Evolutionary conservation across 2,888 invertebrate species (phyloP).

Genomic region (Trissolcus japonicus): DNA sequence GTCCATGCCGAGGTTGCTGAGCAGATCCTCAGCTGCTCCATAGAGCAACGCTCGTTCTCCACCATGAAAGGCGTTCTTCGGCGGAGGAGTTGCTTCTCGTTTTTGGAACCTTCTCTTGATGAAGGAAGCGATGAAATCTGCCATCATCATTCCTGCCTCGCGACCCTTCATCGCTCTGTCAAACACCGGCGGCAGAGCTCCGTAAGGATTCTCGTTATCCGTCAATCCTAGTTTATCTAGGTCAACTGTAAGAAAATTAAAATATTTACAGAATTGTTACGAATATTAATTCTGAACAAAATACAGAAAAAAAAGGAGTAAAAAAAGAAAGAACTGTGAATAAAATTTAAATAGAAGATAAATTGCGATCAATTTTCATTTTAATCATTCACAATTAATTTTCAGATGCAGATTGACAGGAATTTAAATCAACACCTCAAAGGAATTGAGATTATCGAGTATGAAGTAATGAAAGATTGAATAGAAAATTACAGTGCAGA

Average conservation of each 20-base stretch:
- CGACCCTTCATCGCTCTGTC: constrained; percentile 85
- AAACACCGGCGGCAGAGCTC: constrained; percentile 86
- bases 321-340: not conserved
- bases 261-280: not conserved
- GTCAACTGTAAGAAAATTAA: constrained; percentile 81
- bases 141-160: constrained; percentile 83
- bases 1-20: constrained; percentile 87
- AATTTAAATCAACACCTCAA: not conserved
- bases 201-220: constrained; percentile 92
- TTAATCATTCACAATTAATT: no score
- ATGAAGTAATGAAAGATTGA: constrained; percentile 5
- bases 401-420: no score
- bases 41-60: constrained; percentile 90
- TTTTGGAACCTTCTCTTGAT: constrained; percentile 80
- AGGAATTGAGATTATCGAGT: not conserved
- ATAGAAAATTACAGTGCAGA: not conserved
- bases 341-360: no score
- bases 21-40: constrained; percentile 86
- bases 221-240: constrained; percentile 90
- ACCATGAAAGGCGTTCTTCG: constrained; percentile 83
- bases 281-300: constrained; percentile 7
- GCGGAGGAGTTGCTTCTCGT: constrained; percentile 73
- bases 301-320: no score
- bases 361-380: no score
- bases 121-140: constrained; percentile 85